A percentile compares a stretch with the other conserved stretches of the same genome.
These are phyloP conservation scores for Nematopogon swammerdamellus DNA, from an alignment of 2,888 invertebrate species.

Conservation along the genomic window DNA sequence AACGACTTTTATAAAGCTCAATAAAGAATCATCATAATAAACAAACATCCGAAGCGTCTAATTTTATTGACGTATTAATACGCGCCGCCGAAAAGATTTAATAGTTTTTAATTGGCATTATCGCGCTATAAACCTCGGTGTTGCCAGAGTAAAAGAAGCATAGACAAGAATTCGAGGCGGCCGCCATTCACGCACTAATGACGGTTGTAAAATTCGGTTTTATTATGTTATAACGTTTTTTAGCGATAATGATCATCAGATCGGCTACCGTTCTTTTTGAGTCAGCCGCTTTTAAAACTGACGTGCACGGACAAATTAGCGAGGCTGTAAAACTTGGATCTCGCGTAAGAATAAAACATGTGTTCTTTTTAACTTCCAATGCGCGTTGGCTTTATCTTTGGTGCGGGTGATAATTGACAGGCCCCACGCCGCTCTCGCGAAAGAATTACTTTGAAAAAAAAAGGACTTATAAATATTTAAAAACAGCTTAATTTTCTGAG, in stretches of 20 bases:
- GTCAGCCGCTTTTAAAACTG: slow-evolving; percentile 39
- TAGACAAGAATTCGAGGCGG: background rate
- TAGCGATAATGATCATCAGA: slow-evolving; percentile 41
- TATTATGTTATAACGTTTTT: background rate
- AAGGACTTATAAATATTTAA: background rate
- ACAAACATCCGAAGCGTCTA: slow-evolving; percentile 38
- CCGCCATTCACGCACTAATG: background rate
- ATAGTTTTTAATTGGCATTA: slow-evolving; percentile 54
- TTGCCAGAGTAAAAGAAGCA: slow-evolving; percentile 1
- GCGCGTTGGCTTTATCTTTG: slow-evolving; percentile 33
- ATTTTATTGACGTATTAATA: slow-evolving; percentile 41
- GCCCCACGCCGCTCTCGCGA: background rate
- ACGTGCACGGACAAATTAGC: slow-evolving; percentile 52
- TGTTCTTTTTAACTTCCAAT: slow-evolving; percentile 27
- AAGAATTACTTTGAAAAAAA: background rate
- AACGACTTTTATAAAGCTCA: background rate
- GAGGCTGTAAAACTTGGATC: slow-evolving; percentile 49
- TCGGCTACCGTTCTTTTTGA: slow-evolving; percentile 43
- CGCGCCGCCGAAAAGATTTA: slow-evolving; percentile 38
- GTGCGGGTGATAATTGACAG: slow-evolving; percentile 44
- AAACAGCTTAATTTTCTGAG: background rate
- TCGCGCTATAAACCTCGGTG: slow-evolving; percentile 38
- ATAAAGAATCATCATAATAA: slow-evolving; percentile 48
- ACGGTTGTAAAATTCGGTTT: background rate
- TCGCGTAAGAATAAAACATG: slow-evolving; percentile 39